Percentiles rank a stretch among this genome's conserved stretches.
Evolutionary conservation across 2,113 vertebrate genomes (phyloP).

Genomic region (Ptilorrhoa leucosticta): DNA sequence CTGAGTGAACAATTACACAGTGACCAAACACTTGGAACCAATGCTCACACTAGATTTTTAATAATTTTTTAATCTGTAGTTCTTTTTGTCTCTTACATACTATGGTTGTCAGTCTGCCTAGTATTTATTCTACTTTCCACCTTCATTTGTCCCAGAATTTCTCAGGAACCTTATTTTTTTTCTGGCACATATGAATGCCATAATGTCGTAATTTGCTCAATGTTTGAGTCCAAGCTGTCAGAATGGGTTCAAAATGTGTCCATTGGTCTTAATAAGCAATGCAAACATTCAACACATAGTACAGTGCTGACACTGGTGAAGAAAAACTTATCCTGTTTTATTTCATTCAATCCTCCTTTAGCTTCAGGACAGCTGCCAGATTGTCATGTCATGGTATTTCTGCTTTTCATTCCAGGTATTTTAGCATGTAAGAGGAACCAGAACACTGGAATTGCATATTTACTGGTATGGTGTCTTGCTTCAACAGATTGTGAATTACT

Average conservation of each 20-base stretch:
- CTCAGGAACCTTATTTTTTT: not conserved
- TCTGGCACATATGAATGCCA: not conserved
- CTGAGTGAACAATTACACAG: not conserved
- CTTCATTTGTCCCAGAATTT: not conserved
- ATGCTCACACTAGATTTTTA: not conserved
- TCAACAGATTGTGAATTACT: conserved; percentile 8
- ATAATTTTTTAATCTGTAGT: not conserved
- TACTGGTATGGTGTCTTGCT: not conserved
- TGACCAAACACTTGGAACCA: not conserved
- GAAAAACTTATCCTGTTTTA: not conserved
- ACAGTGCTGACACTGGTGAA: not conserved
- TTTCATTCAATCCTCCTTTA: not conserved
- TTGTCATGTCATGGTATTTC: not conserved
- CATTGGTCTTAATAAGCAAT: not conserved
- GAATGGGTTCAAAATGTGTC: not conserved
- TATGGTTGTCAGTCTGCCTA: not conserved
- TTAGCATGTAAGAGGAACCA: not conserved
- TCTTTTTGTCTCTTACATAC: not conserved
- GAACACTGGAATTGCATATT: not conserved
- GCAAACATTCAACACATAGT: not conserved
- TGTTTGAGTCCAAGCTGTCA: not conserved
- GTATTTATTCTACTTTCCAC: not conserved
- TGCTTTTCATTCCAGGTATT: not conserved
- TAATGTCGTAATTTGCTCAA: not conserved
- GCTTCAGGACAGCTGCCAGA: not conserved